Conservation (phyloP, 2,888 invertebrate species). For the Hydropsyche betteni region DNA sequence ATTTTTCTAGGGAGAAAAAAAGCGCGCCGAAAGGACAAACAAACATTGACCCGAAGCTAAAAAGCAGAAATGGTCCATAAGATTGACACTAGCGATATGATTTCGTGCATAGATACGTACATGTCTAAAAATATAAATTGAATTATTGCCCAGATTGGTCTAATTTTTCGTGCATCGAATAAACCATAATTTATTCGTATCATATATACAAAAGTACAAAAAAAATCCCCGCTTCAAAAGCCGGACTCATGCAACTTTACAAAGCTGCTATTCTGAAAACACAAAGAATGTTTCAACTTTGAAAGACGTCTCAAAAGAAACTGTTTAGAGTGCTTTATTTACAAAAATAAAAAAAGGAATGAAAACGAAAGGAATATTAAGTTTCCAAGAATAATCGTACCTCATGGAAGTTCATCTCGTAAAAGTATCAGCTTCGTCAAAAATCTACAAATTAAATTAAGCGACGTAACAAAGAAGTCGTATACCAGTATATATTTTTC, state of each 20-base stretch:
- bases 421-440: constrained; percentile 2
- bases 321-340: neutral
- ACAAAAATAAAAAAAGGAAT: neutral
- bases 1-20: constrained; percentile 20
- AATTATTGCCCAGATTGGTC: neutral
- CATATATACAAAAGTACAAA: too few relatives aligned
- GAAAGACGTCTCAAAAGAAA: constrained; percentile 6
- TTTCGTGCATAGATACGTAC: neutral
- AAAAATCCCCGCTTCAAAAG: neutral
- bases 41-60: constrained; percentile 33
- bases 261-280: neutral
- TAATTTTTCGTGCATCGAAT: neutral
- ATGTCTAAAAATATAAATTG: neutral
- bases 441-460: constrained; percentile 4
- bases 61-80: constrained; percentile 3
- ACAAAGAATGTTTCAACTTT: neutral
- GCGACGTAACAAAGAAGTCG: neutral
- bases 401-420: constrained; percentile 9
- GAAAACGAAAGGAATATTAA: constrained; percentile 16
- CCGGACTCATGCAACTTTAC: neutral
- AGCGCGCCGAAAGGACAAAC: constrained; percentile 12
- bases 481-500: too few relatives aligned
- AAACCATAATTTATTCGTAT: neutral
- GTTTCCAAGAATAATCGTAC: constrained; percentile 6
- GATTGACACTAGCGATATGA: constrained; percentile 6